phyloP scores from a whole-genome alignment of 92 coral and sea anemone genomes.

The Parazoanthus atlanticus region DNA sequence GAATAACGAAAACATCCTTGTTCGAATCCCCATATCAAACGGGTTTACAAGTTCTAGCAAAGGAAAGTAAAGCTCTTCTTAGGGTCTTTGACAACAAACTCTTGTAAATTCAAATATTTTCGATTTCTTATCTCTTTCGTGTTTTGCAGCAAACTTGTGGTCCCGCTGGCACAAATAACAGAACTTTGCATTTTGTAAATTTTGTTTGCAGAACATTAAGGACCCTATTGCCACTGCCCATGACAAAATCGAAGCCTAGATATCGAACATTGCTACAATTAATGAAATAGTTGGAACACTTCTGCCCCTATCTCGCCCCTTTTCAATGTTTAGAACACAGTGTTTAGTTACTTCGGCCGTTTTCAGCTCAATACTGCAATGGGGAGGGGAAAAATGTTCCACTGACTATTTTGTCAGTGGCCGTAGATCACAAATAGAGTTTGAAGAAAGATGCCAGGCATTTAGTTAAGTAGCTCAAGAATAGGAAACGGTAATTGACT shows the following conservation, averaged over 20 bases:
- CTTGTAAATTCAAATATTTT: not conserved
- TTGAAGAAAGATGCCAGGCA: not conserved
- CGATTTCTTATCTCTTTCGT: not conserved
- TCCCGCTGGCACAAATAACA: not conserved
- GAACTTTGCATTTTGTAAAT: not conserved
- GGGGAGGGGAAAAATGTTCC: not conserved
- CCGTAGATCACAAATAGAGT: not conserved
- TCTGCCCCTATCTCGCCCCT: not conserved
- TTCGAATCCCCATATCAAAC: not conserved
- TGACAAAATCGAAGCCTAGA: not conserved
- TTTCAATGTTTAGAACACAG: no score
- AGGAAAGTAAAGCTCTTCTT: not conserved
- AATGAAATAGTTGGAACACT: no score
- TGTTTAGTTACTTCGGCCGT: not conserved
- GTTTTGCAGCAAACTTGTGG: not conserved
- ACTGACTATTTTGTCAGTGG: not conserved
- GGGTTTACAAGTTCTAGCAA: not conserved
- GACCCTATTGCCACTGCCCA: not conserved
- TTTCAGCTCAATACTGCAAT: no score
- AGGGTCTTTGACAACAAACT: no score
- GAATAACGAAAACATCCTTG: not conserved
- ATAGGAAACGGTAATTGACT: no score
- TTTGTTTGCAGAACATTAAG: not conserved
- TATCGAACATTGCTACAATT: not conserved
- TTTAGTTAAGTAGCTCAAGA: not conserved